Conservation (phyloP, 2,888 invertebrate species). For the Bhutanitis thaidina region DNA sequence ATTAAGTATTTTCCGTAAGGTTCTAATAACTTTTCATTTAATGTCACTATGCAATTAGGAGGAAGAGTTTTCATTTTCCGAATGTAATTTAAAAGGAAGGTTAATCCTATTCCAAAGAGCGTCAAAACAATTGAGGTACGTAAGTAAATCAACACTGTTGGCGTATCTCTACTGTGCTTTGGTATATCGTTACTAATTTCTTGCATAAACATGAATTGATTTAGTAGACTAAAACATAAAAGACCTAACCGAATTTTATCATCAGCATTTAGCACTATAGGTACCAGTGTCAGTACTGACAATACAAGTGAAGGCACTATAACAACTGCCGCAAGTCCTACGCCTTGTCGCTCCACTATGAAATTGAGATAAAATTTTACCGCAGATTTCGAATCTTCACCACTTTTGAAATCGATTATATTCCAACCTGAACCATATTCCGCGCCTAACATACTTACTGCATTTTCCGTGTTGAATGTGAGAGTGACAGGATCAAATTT, state of each 20-base stretch:
- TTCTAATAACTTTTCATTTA: slow-evolving; percentile 32
- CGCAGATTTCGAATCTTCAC: slow-evolving; percentile 21
- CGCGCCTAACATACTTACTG: slow-evolving; percentile 27
- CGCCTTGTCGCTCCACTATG: slow-evolving; percentile 40
- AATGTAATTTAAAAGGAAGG: slow-evolving; percentile 24
- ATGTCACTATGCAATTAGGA: slow-evolving; percentile 28
- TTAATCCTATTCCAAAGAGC: slow-evolving; percentile 27
- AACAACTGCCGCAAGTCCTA: slow-evolving; percentile 34
- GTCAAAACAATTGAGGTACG: slow-evolving; percentile 38
- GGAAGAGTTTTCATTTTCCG: slow-evolving; percentile 17
- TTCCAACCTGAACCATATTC: slow-evolving; percentile 44
- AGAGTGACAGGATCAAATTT: slow-evolving; percentile 21
- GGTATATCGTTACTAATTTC: slow-evolving; percentile 35
- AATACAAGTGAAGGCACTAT: slow-evolving; percentile 39
- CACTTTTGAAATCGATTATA: slow-evolving; percentile 36
- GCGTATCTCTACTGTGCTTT: slow-evolving; percentile 30
- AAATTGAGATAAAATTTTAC: slow-evolving; percentile 36
- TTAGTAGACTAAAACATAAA: slow-evolving; percentile 32
- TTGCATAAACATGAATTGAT: slow-evolving; percentile 36
- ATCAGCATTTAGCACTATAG: slow-evolving; percentile 36
- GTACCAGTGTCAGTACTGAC: slow-evolving; percentile 31
- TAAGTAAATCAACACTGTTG: slow-evolving; percentile 40
- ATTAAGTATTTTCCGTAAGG: slow-evolving; percentile 29
- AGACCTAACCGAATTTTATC: slow-evolving; percentile 32
- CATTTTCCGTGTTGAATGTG: slow-evolving; percentile 21